These are phyloP conservation scores for Saccostrea glomerata DNA, from an alignment of 1,140 invertebrate species.

Conservation along the genomic window DNA sequence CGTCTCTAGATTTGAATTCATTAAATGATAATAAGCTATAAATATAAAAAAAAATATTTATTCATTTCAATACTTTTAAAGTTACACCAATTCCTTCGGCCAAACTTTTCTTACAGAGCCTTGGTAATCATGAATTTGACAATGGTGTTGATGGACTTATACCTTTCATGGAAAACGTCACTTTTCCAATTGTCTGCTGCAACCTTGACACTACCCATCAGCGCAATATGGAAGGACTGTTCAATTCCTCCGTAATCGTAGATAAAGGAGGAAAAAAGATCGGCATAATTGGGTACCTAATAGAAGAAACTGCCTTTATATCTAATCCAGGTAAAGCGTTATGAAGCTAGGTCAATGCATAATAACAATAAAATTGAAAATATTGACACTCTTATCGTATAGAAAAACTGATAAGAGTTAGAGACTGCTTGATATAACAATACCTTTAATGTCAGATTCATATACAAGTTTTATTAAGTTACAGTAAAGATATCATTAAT, in stretches of 20 bases:
- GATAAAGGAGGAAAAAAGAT: conserved; percentile 84
- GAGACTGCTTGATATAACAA: too few species aligned
- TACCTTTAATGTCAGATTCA: too few species aligned
- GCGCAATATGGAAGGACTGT: conserved; percentile 81
- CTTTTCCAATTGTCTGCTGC: conserved; percentile 87
- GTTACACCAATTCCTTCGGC: not conserved
- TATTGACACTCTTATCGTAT: too few species aligned
- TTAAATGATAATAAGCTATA: too few species aligned
- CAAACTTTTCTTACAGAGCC: conserved; percentile 82
- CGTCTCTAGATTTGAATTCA: too few species aligned
- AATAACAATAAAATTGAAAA: too few species aligned
- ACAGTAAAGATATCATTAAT: too few species aligned
- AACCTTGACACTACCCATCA: conserved; percentile 88
- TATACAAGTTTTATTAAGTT: too few species aligned
- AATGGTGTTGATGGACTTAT: conserved; percentile 86
- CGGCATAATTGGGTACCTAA: conserved; percentile 93
- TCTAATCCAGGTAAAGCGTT: conserved; percentile 61
- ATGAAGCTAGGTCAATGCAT: not conserved
- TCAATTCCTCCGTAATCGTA: conserved; percentile 85
- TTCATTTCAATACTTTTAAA: too few species aligned
- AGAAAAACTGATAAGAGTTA: too few species aligned
- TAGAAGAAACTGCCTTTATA: conserved; percentile 86
- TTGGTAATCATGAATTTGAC: conserved; percentile 98
- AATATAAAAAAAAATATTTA: too few species aligned
- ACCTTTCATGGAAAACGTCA: conserved; percentile 87